Conservation (phyloP, 2,888 invertebrate species). For the Epiblema foenella region DNA sequence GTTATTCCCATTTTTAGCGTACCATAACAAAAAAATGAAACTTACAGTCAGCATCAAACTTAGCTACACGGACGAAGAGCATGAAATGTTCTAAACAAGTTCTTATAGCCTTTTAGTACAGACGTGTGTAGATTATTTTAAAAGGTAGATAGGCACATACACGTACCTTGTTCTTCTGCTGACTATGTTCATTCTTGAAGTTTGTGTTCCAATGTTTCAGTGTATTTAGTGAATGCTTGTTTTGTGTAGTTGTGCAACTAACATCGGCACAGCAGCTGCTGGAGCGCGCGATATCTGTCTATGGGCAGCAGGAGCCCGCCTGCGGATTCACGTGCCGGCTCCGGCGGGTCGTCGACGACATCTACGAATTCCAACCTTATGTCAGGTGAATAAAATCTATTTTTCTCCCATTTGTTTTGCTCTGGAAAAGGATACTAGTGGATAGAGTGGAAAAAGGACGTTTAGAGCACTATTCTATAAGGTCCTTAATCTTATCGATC, state of each 20-base stretch:
- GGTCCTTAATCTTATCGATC: not conserved
- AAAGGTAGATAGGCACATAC: no score
- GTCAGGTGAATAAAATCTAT: constrained; percentile 62
- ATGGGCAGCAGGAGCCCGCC: constrained; percentile 66
- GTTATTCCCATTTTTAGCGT: not conserved
- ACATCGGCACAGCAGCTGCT: constrained; percentile 78
- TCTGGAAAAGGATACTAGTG: not conserved
- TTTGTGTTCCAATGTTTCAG: not conserved
- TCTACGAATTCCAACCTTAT: constrained; percentile 82
- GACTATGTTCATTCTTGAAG: no score
- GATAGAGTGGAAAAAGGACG: not conserved
- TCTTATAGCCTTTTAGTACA: no score
- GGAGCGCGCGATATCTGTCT: constrained; percentile 76
- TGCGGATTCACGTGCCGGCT: constrained; percentile 81
- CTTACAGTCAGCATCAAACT: no score
- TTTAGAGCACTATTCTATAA: not conserved
- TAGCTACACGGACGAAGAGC: no score
- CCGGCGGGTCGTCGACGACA: constrained; percentile 75
- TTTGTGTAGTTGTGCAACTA: constrained; percentile 67
- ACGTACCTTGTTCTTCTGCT: no score
- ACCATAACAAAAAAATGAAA: no score
- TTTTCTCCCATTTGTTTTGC: not conserved
- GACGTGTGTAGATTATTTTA: no score
- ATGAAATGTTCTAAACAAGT: no score
- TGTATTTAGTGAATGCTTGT: constrained; percentile 34